Conservation (phyloP, 2,113 vertebrate genomes). For the Pollimyrus isidori region DNA sequence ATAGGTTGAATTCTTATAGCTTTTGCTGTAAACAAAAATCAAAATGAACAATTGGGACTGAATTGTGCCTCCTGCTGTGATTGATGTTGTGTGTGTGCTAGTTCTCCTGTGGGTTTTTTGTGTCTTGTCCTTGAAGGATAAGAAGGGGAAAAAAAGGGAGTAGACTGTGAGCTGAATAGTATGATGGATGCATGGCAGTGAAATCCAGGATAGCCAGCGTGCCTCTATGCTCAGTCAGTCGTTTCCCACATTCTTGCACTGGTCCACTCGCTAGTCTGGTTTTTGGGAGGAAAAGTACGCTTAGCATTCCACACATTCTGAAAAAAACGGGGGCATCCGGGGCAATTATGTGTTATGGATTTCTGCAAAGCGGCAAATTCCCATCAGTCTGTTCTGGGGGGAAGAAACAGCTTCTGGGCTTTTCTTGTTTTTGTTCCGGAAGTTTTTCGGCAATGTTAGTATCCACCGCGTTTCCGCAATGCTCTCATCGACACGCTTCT, state of each 20-base stretch:
- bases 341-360: conserved; percentile 5
- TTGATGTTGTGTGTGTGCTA: neutral
- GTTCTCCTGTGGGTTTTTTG: neutral
- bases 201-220: neutral
- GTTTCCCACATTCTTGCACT: conserved; percentile 7
- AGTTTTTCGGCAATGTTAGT: neutral
- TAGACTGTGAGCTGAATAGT: neutral
- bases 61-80: neutral
- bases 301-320: conserved; percentile 19
- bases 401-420: neutral
- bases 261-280: conserved; percentile 1
- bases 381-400: neutral
- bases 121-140: neutral
- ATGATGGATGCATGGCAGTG: neutral
- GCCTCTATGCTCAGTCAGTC: neutral
- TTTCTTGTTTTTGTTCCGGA: neutral
- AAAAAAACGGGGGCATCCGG: neutral
- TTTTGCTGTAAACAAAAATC: neutral
- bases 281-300: neutral
- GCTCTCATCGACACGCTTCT: neutral
- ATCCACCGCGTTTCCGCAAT: neutral
- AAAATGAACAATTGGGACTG: neutral
- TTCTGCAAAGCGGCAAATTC: neutral
- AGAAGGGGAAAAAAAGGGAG: neutral
- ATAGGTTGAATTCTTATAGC: neutral